Evolutionary conservation across 2,888 invertebrate species (phyloP), one percentile per base, ranked within the genome.

Genomic region (Bellardia bayeri): DNA sequence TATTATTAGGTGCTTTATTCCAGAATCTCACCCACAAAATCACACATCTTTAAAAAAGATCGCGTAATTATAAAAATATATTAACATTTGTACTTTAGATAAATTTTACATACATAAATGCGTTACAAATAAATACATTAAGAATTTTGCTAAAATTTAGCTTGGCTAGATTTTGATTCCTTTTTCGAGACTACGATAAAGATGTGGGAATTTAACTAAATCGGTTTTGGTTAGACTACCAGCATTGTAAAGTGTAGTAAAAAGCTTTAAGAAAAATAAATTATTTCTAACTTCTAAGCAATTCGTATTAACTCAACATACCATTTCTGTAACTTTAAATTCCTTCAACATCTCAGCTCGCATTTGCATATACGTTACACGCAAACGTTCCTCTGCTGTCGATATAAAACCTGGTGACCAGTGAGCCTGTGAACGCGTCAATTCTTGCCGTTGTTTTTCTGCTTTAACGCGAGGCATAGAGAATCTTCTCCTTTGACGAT

Each of bases 311-410:
- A 4, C 2, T 5, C 3, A 45, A 45, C 89, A 82, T 87, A 93
- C 93, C 88, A 89, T 89, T 87, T 92, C 91, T 2, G 91, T 91
- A n/a, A 93, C 88, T 86, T 90, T 91, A 2, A 90, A 88, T 40
- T 90, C 91, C 23, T 86, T 90, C 0, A 93, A 86, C 37, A 91
- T 87, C 51, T 92, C 92, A 2, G 89, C 88, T 30, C 92, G 91
- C 89, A 91, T 91, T 63, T 91, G 90, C 75, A 92, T 90, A 90
- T 91, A 90, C 6, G 91, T 90, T 40, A 89, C 72, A 7, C 92
- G 95, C 90, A 97, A 95, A 23, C 96, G 95, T 91, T 97, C 97
- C 90, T 97, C 97, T 13, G 95, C 90, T 2, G 93, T 91, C 8
- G 92, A 92, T 68, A 93, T 92, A 71, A 91, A 92, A 6, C 91